Evolutionary conservation across 2,797 vertebrate genomes (phyloP).

Genomic region (Glossophaga mutica): DNA sequence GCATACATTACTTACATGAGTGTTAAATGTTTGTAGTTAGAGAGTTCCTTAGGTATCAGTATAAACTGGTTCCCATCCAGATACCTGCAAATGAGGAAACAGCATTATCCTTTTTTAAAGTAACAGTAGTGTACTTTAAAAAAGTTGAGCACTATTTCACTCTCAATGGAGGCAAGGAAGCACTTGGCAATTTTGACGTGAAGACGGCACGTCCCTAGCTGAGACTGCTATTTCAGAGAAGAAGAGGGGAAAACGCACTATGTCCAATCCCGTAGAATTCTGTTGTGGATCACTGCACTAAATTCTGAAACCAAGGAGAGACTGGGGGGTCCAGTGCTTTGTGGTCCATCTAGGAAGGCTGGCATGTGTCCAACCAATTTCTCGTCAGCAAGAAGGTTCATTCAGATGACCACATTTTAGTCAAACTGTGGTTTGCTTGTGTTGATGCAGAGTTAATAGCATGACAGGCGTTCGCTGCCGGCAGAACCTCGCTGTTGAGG

Average conservation of each 20-base stretch:
- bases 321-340: not conserved
- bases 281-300: not conserved
- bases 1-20: slow-evolving; percentile 92
- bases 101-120: not conserved
- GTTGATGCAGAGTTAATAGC: not conserved
- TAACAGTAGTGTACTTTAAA: not conserved
- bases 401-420: not conserved
- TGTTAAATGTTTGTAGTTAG: slow-evolving; percentile 96
- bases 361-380: not conserved
- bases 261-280: not conserved
- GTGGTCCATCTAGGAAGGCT: not conserved
- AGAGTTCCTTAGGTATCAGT: slow-evolving; percentile 95
- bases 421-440: not conserved
- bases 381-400: not conserved
- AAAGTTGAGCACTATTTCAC: not conserved
- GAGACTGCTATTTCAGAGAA: not conserved
- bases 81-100: slow-evolving; percentile 84
- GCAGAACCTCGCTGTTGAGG: not conserved
- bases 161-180: not conserved
- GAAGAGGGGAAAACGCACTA: not conserved
- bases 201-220: not conserved
- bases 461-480: not conserved
- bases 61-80: slow-evolving; percentile 98
- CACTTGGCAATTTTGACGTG: not conserved
- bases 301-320: not conserved